Percentiles rank a stretch among this genome's conserved stretches.
Evolutionary conservation across 92 coral and sea anemone genomes (phyloP).

Genomic region (Porites divaricata): DNA sequence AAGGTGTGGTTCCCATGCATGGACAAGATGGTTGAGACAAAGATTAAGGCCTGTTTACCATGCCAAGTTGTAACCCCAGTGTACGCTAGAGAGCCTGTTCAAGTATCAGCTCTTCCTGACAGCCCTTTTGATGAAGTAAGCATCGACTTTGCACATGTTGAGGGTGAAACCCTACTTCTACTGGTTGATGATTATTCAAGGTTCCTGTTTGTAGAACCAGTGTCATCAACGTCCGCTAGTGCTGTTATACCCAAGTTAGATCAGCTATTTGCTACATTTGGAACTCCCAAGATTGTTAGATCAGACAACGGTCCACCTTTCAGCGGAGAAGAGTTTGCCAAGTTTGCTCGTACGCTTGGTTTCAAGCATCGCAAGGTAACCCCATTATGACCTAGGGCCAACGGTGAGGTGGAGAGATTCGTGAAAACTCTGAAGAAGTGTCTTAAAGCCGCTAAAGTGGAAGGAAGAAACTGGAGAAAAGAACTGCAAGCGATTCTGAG

Average conservation of each 20-base stretch:
- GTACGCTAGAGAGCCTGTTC: slow-evolving; percentile 55
- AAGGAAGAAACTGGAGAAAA: slow-evolving; percentile 51
- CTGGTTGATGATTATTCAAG: slow-evolving; percentile 52
- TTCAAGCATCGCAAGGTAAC: slow-evolving; percentile 73
- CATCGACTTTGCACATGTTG: slow-evolving; percentile 49
- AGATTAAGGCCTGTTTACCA: slow-evolving; percentile 47
- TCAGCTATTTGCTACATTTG: slow-evolving; percentile 59
- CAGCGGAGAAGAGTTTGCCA: slow-evolving; percentile 46
- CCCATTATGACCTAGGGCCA: slow-evolving; percentile 71
- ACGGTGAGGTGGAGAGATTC: slow-evolving; percentile 66
- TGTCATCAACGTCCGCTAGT: slow-evolving; percentile 56
- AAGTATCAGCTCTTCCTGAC: slow-evolving; percentile 54
- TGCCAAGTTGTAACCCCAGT: slow-evolving; percentile 55
- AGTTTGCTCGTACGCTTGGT: slow-evolving; percentile 57
- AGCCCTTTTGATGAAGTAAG: slow-evolving; percentile 64
- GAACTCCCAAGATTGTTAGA: slow-evolving; percentile 46
- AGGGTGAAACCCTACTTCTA: slow-evolving; percentile 49
- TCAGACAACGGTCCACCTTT: slow-evolving; percentile 78
- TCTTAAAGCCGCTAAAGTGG: slow-evolving; percentile 46
- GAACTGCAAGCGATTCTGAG: slow-evolving; percentile 49
- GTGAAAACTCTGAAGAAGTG: slow-evolving; percentile 63
- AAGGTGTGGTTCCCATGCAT: background rate
- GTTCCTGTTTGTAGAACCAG: slow-evolving; percentile 65
- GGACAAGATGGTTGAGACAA: slow-evolving; percentile 3
- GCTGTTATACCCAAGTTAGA: slow-evolving; percentile 46